Evolutionary conservation across 2,113 vertebrate genomes (phyloP), one percentile per base, ranked within the genome.

Genomic region (Lophochroa leadbeateri): DNA sequence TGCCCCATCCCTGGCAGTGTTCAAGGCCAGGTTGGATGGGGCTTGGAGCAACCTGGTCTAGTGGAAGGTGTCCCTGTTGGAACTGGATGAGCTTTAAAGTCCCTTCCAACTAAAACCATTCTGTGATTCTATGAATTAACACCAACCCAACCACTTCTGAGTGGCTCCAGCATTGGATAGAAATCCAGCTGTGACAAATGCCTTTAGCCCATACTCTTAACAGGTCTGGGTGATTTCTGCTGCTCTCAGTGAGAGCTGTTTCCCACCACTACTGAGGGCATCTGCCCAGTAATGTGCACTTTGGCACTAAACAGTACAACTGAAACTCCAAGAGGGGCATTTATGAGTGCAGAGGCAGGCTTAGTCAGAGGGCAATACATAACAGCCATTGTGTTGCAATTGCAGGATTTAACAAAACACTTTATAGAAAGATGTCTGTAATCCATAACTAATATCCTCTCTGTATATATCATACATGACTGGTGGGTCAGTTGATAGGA

Each of bases 401-500:
- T 85, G n/a, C 67, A 92, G 92, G 94, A 93, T 29, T 94, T 89
- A 92, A 68, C 71, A 29, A 82, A 92, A 92, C 25, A 67, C 94
- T 94, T 95, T 91, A 67, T 87, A 82, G 78, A 28, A 82, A 87
- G 85, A 77, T 19, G 61, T 31, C 96, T 93, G 81, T 96, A 97
- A 96, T 95, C 94, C 96, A 94, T 91, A 94, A 95, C 88, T 94
- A 94, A 96, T 94, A 92, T 87, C 94, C 88, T 89, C 83, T 53
- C 88, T 49, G 74, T 91, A 67, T 65, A 21, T 61, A 91, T 85
- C 86, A 65, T 82, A 77, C 63, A 74, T 78, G 87, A 91, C 82
- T 9, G 33, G 81, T 65, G 69, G 95, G 96, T 96, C 95, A 94
- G 61, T 89, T 61, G 81, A 91, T 84, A 91, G 77, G 44, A 94